Base-by-base conservation (phyloP, 2,888 invertebrate genomes). In the Lycia hirtaria region DNA sequence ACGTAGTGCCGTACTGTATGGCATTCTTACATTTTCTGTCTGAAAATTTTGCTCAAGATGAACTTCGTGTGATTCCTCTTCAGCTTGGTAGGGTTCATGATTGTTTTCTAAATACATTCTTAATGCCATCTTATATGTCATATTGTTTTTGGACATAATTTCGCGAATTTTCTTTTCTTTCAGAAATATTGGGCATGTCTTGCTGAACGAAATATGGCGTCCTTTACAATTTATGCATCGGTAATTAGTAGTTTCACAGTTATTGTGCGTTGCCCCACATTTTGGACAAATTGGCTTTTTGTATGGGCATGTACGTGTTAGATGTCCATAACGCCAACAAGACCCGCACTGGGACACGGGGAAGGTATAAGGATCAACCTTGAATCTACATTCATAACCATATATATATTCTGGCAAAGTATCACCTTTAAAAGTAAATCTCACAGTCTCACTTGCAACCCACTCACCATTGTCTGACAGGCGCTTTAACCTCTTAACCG, bases 171-270 rank as follows among this genome's bases (percentile, higher is more conserved):
- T 22, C 49, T 69, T 71, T 47, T 71, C 33, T 7, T 15, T 33
- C 15, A 15, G 1, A 4, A 15, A 33, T 6, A 33, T 2, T 6
- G 33, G 33, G 19, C 71, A 73, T 0, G 12, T 5, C 53, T 65
- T 71, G 5, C 54, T 47, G 3, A 73, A 19, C 0, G 66, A 50
- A 52, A 68, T 61, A 14, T 73, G 69, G 6, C n/a, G 0, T 0
- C 58, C 53, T 1, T 52, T 15, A 15, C 33, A 33, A 7, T 33
- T 33, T 2, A 6, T 33, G 7, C 33, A 33, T 4, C 6, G 2
- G 7, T 6, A 33, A 6, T 5, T 3, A 5, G 14, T 15, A 1
- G 33, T 64, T 2, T 67, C 65, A 22, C 71, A 72, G 30, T 67
- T 70, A 0, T 5, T 41, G 33, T 70, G 69, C 0, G 37, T 12